Evolutionary conservation across 2,113 vertebrate species (phyloP).

Genomic region (Python bivittatus): DNA sequence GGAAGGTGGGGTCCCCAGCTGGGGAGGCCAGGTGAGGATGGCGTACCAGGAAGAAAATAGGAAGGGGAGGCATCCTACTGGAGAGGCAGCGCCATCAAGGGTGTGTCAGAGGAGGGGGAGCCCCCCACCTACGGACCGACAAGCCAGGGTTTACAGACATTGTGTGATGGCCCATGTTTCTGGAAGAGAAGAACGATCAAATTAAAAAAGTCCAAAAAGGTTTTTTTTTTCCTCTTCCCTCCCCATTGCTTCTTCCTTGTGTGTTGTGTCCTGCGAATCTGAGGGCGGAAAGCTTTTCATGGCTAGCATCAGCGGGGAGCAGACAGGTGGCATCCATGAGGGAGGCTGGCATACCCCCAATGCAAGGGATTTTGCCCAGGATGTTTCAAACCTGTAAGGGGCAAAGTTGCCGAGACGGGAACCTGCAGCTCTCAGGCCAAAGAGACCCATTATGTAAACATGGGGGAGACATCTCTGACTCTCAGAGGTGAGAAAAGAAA

Average conservation of each 20-base stretch:
- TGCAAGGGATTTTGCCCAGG: too few relatives aligned
- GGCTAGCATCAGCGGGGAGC: too few relatives aligned
- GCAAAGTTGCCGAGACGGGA: too few relatives aligned
- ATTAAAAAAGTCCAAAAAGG: not conserved
- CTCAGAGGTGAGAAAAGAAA: too few relatives aligned
- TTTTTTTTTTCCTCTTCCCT: not conserved
- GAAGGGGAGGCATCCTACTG: constrained; percentile 71
- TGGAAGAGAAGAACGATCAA: not conserved
- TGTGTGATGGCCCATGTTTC: not conserved
- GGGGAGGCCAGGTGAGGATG: constrained; percentile 59
- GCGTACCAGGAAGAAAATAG: constrained; percentile 51
- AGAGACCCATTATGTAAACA: too few relatives aligned
- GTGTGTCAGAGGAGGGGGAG: not conserved
- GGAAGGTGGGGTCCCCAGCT: constrained; percentile 56
- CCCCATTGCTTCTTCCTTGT: not conserved
- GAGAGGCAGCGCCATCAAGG: constrained; percentile 31
- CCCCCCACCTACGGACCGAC: not conserved
- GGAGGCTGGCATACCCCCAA: too few relatives aligned
- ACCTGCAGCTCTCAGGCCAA: too few relatives aligned
- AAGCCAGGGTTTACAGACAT: not conserved
- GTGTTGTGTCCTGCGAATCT: not conserved
- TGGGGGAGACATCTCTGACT: too few relatives aligned
- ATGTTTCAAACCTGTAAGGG: too few relatives aligned
- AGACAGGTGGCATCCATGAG: too few relatives aligned
- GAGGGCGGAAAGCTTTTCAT: too few relatives aligned